phyloP scores from a whole-genome alignment of 1,140 invertebrate species.

The Megalonaias nervosa region DNA sequence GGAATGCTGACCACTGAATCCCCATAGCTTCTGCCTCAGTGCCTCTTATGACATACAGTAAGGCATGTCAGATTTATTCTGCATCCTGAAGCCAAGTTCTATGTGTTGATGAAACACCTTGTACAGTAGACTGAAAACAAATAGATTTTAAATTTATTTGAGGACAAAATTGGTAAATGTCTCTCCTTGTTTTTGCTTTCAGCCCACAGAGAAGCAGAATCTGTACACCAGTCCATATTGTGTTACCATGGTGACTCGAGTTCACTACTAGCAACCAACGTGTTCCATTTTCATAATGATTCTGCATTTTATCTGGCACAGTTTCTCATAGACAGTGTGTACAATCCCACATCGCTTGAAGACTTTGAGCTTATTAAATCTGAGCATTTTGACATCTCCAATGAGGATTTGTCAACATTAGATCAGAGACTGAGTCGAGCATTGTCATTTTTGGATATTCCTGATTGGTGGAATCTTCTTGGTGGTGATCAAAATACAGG shows the following conservation, averaged over 20 bases:
- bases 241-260: conserved; percentile 11
- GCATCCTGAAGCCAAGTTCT: no score
- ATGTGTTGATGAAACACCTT: no score
- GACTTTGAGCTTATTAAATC: conserved; percentile 52
- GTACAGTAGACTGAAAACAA: no score
- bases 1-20: no score
- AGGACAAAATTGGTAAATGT: no score
- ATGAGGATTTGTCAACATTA: conserved; percentile 53
- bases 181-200: background rate
- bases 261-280: conserved; percentile 5
- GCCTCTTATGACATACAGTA: no score
- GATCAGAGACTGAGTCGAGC: conserved; percentile 47
- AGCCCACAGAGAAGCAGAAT: conserved; percentile 40
- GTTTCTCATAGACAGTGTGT: conserved; percentile 55
- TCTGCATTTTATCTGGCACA: conserved; percentile 47
- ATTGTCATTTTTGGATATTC: conserved; percentile 34
- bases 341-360: conserved; percentile 44
- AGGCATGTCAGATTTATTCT: no score
- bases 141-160: no score
- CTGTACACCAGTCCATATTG: conserved; percentile 31
- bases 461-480: conserved; percentile 50
- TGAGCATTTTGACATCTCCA: conserved; percentile 54
- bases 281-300: conserved; percentile 45
- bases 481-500: conserved; percentile 34
- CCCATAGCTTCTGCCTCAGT: no score